Evolutionary conservation across 1,140 invertebrate genomes (phyloP).

Genomic region (Oedothorax gibbosus): DNA sequence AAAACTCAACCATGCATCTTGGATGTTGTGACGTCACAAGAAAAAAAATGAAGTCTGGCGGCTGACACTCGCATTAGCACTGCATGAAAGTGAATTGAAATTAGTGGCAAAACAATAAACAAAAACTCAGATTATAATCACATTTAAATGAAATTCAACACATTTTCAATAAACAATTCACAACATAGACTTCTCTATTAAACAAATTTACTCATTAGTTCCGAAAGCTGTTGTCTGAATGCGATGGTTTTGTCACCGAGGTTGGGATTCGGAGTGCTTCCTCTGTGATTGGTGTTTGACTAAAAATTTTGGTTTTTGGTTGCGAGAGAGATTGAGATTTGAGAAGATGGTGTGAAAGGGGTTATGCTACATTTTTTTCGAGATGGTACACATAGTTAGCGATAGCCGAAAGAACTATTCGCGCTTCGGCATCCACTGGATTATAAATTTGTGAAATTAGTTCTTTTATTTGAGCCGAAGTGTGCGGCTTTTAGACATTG

Average conservation of each 20-base stretch:
- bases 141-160: conserved; percentile 6
- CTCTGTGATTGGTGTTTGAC: conserved; percentile 56
- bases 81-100: conserved; percentile 1
- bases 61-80: neutral
- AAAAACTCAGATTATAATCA: neutral
- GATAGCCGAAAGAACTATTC: neutral
- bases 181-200: neutral
- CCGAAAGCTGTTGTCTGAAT: conserved; percentile 13
- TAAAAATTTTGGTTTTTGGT: conserved; percentile 45
- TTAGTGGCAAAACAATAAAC: conserved; percentile 13
- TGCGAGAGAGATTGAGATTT: no score
- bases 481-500: conserved; percentile 37
- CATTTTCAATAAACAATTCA: neutral
- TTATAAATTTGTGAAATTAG: conserved; percentile 21
- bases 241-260: conserved; percentile 46
- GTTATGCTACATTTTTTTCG: conserved; percentile 7
- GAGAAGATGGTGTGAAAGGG: conserved; percentile 28
- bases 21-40: conserved; percentile 28
- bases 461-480: neutral
- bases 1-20: conserved; percentile 19
- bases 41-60: conserved; percentile 10
- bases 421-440: neutral
- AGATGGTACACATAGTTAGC: conserved; percentile 1
- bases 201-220: neutral
- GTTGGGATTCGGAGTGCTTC: conserved; percentile 43